Conservation (phyloP, 2,797 vertebrate species). For the Natrix natrix region DNA sequence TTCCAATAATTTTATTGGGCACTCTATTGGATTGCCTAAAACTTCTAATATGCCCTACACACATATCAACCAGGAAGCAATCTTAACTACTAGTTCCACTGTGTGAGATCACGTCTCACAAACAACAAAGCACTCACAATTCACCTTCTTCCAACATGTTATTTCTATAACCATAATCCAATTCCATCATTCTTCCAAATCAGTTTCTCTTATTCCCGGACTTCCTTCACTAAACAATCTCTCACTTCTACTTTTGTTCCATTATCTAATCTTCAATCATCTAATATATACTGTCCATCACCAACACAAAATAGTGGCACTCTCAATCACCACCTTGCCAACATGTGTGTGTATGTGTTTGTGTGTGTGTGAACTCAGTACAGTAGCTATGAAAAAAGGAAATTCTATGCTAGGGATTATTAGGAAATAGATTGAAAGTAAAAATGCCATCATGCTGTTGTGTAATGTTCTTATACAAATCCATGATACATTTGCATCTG, state of each 20-base stretch:
- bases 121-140: background rate
- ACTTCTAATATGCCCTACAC: background rate
- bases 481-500: background rate
- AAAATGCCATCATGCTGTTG: background rate
- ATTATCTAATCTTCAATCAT: background rate
- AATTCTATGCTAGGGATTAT: background rate
- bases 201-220: background rate
- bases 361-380: background rate
- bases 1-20: background rate
- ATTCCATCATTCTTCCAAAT: background rate
- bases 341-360: background rate
- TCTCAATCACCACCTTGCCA: background rate
- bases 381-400: background rate
- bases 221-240: background rate
- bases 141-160: background rate
- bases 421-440: background rate
- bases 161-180: background rate
- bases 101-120: background rate
- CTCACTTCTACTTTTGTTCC: background rate
- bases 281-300: background rate
- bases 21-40: background rate
- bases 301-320: background rate
- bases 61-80: background rate
- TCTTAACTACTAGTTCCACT: background rate
- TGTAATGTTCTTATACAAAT: background rate